Percentiles rank a stretch among this genome's conserved stretches.
These are phyloP conservation scores for Acrobasis consociella DNA, from an alignment of 2,888 invertebrate genomes.

Conservation along the genomic window DNA sequence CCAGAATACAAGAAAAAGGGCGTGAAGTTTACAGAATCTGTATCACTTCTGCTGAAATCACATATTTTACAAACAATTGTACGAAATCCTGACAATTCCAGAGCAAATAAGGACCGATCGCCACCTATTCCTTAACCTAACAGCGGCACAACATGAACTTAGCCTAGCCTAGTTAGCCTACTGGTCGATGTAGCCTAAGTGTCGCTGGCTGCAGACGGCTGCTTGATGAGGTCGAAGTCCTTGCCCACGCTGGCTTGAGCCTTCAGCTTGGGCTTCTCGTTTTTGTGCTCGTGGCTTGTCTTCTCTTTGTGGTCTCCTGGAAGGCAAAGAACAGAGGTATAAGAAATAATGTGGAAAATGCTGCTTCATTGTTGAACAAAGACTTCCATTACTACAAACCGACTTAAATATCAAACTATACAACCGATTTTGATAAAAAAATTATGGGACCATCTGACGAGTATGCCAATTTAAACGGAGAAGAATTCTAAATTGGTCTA, in stretches of 20 bases:
- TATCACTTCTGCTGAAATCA: no score
- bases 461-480: no score
- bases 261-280: constrained; percentile 63
- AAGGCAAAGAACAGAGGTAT: background rate
- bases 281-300: constrained; percentile 33
- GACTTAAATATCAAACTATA: no score
- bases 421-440: no score
- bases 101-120: constrained; percentile 24
- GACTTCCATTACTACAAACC: no score
- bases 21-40: no score
- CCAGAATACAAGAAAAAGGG: no score
- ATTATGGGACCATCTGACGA: no score
- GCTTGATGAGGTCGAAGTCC: constrained; percentile 83
- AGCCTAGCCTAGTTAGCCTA: constrained; percentile 39
- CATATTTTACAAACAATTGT: no score
- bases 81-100: constrained; percentile 2
- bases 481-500: no score
- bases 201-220: constrained; percentile 72
- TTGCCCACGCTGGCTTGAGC: constrained; percentile 76
- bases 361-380: no score
- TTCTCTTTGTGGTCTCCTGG: constrained; percentile 26
- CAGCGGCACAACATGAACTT: constrained; percentile 43
- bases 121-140: constrained; percentile 31
- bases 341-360: background rate
- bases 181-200: constrained; percentile 65